phyloP scores from a whole-genome alignment of 2,113 vertebrate genomes.

The Gnathochromis pfefferi region DNA sequence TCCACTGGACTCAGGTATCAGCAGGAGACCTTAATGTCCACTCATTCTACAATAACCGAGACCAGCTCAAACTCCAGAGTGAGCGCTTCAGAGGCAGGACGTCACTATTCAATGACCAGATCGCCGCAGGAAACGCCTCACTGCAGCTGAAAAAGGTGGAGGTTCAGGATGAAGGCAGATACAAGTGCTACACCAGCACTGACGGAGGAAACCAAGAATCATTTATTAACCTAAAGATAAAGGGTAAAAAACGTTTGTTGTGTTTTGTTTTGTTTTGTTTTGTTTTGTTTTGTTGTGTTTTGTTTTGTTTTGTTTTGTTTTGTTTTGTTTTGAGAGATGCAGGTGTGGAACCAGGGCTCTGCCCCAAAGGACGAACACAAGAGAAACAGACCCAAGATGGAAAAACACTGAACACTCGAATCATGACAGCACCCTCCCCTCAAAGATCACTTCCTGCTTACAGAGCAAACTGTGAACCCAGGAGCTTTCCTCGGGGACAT shows the following conservation, averaged over 20 bases:
- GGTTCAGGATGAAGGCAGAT: slow-evolving; percentile 39
- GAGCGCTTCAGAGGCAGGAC: neutral
- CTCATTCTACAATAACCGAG: fast-evolving
- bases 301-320: neutral
- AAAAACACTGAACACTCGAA: neutral
- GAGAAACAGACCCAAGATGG: neutral
- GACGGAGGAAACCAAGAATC: fast-evolving
- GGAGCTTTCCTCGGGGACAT: fast-evolving
- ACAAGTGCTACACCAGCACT: slow-evolving; percentile 58
- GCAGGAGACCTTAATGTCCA: neutral
- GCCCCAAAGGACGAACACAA: neutral
- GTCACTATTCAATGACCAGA: neutral
- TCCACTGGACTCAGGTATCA: neutral
- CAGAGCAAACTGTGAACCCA: fast-evolving
- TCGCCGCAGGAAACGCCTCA: slow-evolving; percentile 59
- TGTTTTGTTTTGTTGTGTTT: neutral
- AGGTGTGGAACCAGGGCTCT: neutral
- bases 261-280: too few relatives aligned
- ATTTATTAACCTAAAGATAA: neutral
- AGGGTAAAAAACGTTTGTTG: neutral
- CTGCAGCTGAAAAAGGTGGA: slow-evolving; percentile 46
- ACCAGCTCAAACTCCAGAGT: fast-evolving
- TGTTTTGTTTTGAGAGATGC: neutral
- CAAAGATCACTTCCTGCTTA: neutral
- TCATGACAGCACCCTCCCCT: fast-evolving